Base-by-base conservation (phyloP, 2,113 vertebrate species). In the Anoplopoma fimbria region DNA sequence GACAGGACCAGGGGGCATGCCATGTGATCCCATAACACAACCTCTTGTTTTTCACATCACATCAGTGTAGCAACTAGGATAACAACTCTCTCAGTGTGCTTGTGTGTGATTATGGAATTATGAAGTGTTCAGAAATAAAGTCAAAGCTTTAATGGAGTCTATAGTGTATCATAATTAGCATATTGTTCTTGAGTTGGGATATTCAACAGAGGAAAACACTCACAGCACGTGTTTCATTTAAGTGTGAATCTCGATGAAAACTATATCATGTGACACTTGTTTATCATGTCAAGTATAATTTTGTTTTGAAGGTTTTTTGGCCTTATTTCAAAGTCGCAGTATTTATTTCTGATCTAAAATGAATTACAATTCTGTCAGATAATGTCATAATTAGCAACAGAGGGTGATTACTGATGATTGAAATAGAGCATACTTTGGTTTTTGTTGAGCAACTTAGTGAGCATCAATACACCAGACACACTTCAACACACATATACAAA, bases 11-110 rank as follows among this genome's bases (percentile, higher is more conserved):
- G 86, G n/a, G 29, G 58, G 74, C 12, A 47, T 67, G 61, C 27
- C 68, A 49, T 33, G 65, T 80, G 69, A 86, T 87, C 76, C 86
- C 62, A 88, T 47, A 78, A 82, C 77, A 61, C 70, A 85, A 77
- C 45, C 62, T 69, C 23, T n/a, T 75, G 53, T 80, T 21, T 72
- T 86, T 63, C 25, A 65, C 75, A 57, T 75, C 71, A 75, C 78
- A 85, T 79, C 49, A 49, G 9, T 9, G 45, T 58, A 55, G 83
- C 84, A 82, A 88, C 87, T n/a, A 74, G 69, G 74, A 84, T 57
- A 72, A 3, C 4, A 17, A 33, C 14, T 33, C 15, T 42, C 13
- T 6, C 70, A 21, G 27, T 61, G 45, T 64, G 62, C 4, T 60
- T 51, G 31, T 33, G 29, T 57, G 40, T 73, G 75, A 85, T 91